These are phyloP conservation scores for Ectemnius lituratus DNA, from an alignment of 2,888 invertebrate species.

Conservation along the genomic window DNA sequence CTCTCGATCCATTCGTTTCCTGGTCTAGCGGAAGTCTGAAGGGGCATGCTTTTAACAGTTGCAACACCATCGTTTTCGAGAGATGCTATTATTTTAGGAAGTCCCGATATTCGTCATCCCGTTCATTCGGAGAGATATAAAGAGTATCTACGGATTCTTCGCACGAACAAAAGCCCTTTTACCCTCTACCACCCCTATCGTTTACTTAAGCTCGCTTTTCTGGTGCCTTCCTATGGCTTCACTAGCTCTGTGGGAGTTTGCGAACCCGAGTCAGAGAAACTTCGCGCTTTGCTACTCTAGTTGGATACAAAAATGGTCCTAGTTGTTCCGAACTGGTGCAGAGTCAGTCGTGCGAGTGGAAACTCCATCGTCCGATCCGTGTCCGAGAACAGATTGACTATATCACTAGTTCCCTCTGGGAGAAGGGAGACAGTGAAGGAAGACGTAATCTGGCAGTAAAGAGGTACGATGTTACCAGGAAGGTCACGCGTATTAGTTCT, in stretches of 20 bases:
- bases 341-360: background rate
- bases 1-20: background rate
- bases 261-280: background rate
- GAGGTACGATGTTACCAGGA: background rate
- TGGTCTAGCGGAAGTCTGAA: too few relatives aligned
- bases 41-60: too few relatives aligned
- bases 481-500: background rate
- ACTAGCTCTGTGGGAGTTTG: background rate
- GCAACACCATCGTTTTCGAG: too few relatives aligned
- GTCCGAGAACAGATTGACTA: background rate
- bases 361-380: background rate
- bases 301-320: slow-evolving; percentile 27
- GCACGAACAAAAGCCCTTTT: too few relatives aligned
- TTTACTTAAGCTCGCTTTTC: too few relatives aligned
- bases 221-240: too few relatives aligned
- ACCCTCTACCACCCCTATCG: too few relatives aligned
- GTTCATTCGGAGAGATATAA: too few relatives aligned
- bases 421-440: background rate
- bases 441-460: background rate
- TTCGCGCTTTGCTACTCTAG: slow-evolving; percentile 7
- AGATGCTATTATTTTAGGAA: too few relatives aligned
- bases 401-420: background rate
- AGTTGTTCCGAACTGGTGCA: slow-evolving; percentile 14
- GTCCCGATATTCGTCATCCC: too few relatives aligned
- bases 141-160: too few relatives aligned